phyloP scores from a whole-genome alignment of 2,113 vertebrate species.

The Apodemus speciosus region DNA sequence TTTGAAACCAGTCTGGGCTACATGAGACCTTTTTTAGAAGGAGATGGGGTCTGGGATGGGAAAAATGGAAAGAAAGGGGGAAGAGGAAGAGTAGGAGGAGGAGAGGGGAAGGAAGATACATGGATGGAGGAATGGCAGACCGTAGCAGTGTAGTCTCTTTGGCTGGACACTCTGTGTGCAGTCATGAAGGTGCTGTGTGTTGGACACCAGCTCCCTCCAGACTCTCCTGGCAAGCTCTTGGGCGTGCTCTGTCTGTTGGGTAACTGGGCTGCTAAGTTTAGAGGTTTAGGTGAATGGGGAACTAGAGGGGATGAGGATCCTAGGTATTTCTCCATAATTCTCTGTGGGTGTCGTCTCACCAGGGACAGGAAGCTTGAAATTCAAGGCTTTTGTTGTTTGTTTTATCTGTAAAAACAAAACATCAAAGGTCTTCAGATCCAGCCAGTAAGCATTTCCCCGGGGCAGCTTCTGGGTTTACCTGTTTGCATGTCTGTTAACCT shows the following conservation, averaged over 20 bases:
- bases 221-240: background rate
- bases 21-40: background rate
- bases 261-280: background rate
- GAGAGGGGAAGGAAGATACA: background rate
- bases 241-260: background rate
- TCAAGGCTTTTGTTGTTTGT: background rate
- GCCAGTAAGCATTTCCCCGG: background rate
- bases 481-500: background rate
- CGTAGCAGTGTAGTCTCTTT: background rate
- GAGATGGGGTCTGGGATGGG: too few species aligned
- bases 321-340: background rate
- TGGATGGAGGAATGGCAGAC: too few species aligned
- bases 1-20: background rate
- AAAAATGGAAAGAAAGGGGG: too few species aligned
- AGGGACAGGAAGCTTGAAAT: background rate
- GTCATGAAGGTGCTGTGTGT: background rate
- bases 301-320: background rate
- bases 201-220: background rate
- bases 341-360: background rate
- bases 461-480: background rate
- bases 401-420: background rate
- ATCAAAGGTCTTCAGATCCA: background rate
- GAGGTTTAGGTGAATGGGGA: background rate
- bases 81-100: too few species aligned
- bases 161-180: background rate